Percentiles rank a stretch among this genome's conserved stretches.
Conservation (phyloP, 2,888 invertebrate genomes). For the Rhamnusium bicolor region DNA sequence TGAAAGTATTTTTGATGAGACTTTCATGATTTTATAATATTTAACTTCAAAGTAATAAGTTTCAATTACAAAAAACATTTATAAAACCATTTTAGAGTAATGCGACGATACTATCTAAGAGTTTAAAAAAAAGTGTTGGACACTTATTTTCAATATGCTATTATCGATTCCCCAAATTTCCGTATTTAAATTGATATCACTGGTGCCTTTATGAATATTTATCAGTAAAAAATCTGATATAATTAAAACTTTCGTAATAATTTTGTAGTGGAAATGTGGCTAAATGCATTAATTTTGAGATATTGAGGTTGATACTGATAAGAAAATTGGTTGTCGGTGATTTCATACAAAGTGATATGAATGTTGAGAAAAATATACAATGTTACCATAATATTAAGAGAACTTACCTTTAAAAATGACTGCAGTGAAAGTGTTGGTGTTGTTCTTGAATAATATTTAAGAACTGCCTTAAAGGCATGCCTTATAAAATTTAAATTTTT, state of each 20-base stretch:
- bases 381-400: slow-evolving; percentile 57
- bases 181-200: no score
- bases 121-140: no score
- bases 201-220: no score
- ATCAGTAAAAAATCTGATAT: not conserved
- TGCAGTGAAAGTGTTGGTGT: slow-evolving; percentile 58
- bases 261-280: slow-evolving; percentile 26
- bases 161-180: not conserved
- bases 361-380: slow-evolving; percentile 53
- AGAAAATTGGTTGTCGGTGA: slow-evolving; percentile 49
- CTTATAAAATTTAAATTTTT: slow-evolving; percentile 66
- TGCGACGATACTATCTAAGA: no score
- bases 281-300: slow-evolving; percentile 32
- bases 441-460: slow-evolving; percentile 54
- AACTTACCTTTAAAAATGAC: slow-evolving; percentile 52
- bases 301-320: slow-evolving; percentile 53
- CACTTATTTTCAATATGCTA: no score
- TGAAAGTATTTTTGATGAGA: no score
- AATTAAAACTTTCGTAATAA: not conserved
- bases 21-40: no score
- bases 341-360: slow-evolving; percentile 53
- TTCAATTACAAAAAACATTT: no score
- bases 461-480: slow-evolving; percentile 67
- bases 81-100: no score
- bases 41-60: no score